These are phyloP conservation scores for Drosophila parthenogenetica DNA, from an alignment of 2,888 invertebrate species.

Conservation along the genomic window DNA sequence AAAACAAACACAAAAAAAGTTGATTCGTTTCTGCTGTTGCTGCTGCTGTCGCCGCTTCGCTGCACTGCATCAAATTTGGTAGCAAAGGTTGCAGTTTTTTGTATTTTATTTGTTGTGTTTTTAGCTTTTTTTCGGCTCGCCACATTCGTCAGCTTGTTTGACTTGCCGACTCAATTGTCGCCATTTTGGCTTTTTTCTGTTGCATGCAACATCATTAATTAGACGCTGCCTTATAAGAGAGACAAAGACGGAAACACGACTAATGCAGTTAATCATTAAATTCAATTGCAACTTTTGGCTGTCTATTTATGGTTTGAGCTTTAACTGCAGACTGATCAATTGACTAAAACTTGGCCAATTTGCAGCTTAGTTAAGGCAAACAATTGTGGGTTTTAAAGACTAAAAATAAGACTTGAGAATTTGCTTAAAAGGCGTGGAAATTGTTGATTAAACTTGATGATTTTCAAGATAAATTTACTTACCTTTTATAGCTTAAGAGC, in stretches of 20 bases:
- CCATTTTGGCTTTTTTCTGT: conserved; percentile 46
- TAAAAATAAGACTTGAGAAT: background rate
- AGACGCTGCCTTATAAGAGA: conserved; percentile 47
- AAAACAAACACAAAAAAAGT: conserved; percentile 52
- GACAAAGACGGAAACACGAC: background rate
- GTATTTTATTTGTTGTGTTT: conserved; percentile 10
- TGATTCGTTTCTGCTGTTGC: conserved; percentile 42
- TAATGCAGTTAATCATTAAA: conserved; percentile 64
- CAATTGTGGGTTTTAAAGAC: conserved; percentile 1
- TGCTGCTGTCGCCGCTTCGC: conserved; percentile 52
- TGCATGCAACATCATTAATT: conserved; percentile 59
- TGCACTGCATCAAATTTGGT: conserved; percentile 67
- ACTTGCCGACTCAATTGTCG: conserved; percentile 44
- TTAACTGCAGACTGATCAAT: conserved; percentile 6
- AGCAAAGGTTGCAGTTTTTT: conserved; percentile 51
- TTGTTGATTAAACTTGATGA: background rate
- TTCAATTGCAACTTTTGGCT: conserved; percentile 46
- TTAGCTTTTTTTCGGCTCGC: conserved; percentile 20
- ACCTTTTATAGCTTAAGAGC: too few relatives aligned
- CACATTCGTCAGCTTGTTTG: conserved; percentile 41
- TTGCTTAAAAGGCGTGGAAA: background rate
- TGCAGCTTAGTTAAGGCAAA: background rate
- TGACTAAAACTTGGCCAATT: conserved; percentile 18
- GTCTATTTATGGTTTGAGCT: conserved; percentile 40
- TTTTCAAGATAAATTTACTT: background rate